Conservation (phyloP, 2,797 vertebrate species). For the Muscicapa comitata region DNA sequence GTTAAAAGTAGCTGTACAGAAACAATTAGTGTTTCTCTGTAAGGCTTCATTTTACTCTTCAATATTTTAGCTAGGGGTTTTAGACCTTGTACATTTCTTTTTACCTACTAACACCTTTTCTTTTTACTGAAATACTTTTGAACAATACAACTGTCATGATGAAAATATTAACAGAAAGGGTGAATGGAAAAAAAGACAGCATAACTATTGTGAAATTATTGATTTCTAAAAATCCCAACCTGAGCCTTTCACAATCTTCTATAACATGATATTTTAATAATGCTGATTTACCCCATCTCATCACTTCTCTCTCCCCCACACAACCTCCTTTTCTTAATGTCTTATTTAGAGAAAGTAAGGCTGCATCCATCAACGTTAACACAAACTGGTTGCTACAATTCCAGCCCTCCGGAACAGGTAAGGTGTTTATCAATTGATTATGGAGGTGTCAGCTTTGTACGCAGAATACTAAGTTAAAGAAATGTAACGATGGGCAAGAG, state of each 20-base stretch:
- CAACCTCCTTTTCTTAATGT: neutral
- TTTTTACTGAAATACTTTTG: neutral
- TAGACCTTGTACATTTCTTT: neutral
- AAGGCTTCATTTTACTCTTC: neutral
- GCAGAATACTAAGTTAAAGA: neutral
- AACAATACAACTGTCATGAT: neutral
- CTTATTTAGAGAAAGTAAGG: neutral
- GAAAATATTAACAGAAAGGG: neutral
- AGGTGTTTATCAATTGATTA: neutral
- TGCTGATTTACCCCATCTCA: neutral
- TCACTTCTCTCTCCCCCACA: neutral
- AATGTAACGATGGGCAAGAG: fast-evolving
- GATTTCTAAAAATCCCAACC: neutral
- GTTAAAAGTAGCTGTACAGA: neutral
- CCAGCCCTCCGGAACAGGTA: neutral
- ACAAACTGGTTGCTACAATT: neutral
- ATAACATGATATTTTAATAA: neutral
- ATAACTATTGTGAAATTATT: neutral
- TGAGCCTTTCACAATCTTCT: neutral
- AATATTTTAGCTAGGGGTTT: neutral
- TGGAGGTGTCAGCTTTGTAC: neutral
- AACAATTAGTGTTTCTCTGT: neutral
- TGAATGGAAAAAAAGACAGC: neutral
- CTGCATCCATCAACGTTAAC: neutral
- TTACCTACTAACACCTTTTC: neutral